These are phyloP conservation scores for Amblyopsis rosae DNA, from an alignment of 2,113 vertebrate species.

Conservation along the genomic window DNA sequence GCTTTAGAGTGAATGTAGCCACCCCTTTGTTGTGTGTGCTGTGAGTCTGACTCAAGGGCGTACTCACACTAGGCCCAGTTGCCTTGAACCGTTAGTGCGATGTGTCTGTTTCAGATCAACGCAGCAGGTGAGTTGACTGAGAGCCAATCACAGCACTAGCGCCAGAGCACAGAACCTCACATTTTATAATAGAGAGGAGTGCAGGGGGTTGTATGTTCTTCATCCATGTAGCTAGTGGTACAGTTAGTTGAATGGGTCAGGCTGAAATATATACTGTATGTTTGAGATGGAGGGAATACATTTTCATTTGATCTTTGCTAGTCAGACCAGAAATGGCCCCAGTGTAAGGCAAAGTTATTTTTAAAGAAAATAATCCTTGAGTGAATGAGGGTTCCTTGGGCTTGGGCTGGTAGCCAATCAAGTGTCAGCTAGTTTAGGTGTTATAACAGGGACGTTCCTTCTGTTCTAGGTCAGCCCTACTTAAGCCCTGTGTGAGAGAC, in stretches of 20 bases:
- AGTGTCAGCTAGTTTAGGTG: neutral
- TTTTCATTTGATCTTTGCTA: no score
- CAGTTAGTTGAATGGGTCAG: no score
- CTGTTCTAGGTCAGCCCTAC: conserved; percentile 41
- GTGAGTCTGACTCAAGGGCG: no score
- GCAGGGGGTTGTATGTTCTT: neutral
- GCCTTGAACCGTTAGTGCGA: conserved; percentile 15
- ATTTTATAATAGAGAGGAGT: neutral
- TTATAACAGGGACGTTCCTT: conserved; percentile 17
- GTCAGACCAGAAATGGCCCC: neutral
- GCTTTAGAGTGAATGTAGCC: no score
- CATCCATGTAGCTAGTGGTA: neutral
- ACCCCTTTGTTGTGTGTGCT: neutral
- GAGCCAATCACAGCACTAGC: conserved; percentile 4
- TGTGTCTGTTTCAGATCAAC: conserved; percentile 14
- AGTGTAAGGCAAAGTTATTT: neutral
- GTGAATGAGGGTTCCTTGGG: neutral
- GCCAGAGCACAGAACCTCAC: neutral
- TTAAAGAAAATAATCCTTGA: neutral
- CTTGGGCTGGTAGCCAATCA: neutral
- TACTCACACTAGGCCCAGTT: no score
- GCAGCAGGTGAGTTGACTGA: conserved; percentile 17
- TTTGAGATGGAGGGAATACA: no score
- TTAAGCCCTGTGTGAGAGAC: conserved; percentile 38
- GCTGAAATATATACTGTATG: no score